Evolutionary conservation across 2,113 vertebrate genomes (phyloP).

Genomic region (Melospiza georgiana): DNA sequence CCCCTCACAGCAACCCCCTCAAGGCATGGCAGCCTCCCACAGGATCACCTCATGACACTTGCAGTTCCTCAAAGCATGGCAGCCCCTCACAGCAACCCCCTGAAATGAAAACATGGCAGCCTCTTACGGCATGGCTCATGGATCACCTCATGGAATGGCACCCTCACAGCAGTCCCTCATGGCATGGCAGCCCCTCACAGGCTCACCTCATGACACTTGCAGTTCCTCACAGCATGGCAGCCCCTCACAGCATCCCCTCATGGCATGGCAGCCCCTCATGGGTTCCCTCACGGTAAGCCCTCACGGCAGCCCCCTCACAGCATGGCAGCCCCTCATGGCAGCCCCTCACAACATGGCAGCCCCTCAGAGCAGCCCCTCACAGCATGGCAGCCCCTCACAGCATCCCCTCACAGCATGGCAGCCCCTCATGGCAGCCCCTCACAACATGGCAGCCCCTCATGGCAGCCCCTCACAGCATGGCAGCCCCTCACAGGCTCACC

Average conservation of each 20-base stretch:
- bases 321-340: too few species aligned
- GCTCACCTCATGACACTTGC: background rate
- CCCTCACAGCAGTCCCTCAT: background rate
- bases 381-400: too few species aligned
- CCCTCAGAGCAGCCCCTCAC: too few species aligned
- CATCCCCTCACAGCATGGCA: background rate
- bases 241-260: too few species aligned
- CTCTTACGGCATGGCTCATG: too few species aligned
- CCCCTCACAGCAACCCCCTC: background rate
- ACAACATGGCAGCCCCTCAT: background rate
- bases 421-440: too few species aligned
- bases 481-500: background rate
- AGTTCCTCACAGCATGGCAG: background rate
- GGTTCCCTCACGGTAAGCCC: too few species aligned
- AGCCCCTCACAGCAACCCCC: too few species aligned
- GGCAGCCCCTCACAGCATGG: background rate
- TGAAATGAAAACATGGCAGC: background rate
- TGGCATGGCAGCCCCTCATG: background rate
- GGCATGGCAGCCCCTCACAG: fast-evolving
- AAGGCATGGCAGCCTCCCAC: too few species aligned
- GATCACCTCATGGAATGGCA: fast-evolving
- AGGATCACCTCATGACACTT: too few species aligned
- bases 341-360: background rate
- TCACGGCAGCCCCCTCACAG: too few species aligned
- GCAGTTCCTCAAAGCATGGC: too few species aligned